phyloP scores from a whole-genome alignment of 2,888 invertebrate genomes.

The Drosophila kambysellisi region DNA sequence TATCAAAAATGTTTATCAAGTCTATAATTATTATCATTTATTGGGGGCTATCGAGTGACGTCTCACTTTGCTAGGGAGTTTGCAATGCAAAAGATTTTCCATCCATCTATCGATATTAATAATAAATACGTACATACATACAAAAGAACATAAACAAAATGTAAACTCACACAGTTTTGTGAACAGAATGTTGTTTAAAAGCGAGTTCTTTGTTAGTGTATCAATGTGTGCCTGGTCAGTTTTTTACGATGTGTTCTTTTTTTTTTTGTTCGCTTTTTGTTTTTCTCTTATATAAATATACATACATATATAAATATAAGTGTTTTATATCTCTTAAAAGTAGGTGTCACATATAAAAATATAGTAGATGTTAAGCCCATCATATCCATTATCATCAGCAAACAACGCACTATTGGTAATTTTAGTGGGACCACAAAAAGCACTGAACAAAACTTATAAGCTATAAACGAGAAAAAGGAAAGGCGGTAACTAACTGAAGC shows the following conservation, averaged over 20 bases:
- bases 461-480: conserved; percentile 67
- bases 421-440: conserved; percentile 64
- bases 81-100: conserved; percentile 50
- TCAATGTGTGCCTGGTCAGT: conserved; percentile 56
- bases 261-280: conserved; percentile 16
- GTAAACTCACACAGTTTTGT: conserved; percentile 29
- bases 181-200: conserved; percentile 48
- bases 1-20: conserved; percentile 79
- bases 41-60: conserved; percentile 60
- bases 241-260: conserved; percentile 5
- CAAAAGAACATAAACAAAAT: conserved; percentile 54
- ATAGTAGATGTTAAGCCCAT: conserved; percentile 66
- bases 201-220: conserved; percentile 61
- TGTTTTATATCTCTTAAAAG: conserved; percentile 70
- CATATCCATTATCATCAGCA: conserved; percentile 41
- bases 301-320: conserved; percentile 65
- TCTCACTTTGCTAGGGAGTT: conserved; percentile 40
- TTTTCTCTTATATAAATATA: conserved; percentile 44
- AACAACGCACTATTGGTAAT: conserved; percentile 50
- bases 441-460: conserved; percentile 70
- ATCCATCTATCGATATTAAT: conserved; percentile 61
- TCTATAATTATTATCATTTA: conserved; percentile 80
- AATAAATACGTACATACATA: conserved; percentile 61
- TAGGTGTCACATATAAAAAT: conserved; percentile 78
- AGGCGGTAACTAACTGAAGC: conserved; percentile 77